Percentiles rank a stretch among this genome's conserved stretches.
phyloP scores from a whole-genome alignment of 64 coral and sea anemone species.

The Catalaphyllia jardinei region DNA sequence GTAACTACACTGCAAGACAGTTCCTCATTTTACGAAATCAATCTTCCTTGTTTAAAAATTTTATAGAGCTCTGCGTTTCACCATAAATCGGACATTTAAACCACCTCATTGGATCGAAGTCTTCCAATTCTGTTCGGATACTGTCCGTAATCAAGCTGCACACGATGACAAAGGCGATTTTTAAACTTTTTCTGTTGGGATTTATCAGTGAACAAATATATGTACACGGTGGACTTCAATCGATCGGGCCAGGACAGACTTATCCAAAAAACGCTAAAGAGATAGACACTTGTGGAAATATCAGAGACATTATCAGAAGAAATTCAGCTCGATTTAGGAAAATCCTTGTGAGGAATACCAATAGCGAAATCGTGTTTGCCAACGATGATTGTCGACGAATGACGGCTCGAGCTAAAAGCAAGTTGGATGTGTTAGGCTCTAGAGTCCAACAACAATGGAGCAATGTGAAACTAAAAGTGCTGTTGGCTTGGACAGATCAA shows the following conservation, averaged over 20 bases:
- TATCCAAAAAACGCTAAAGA: slow-evolving; percentile 62
- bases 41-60: neutral
- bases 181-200: slow-evolving; percentile 10
- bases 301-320: slow-evolving; percentile 84
- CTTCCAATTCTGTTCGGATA: neutral
- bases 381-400: slow-evolving; percentile 92
- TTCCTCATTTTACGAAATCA: neutral
- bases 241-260: neutral
- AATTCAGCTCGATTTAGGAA: slow-evolving; percentile 89
- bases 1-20: neutral
- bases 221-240: neutral
- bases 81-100: neutral
- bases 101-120: neutral
- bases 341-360: slow-evolving; percentile 84
- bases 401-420: slow-evolving; percentile 91
- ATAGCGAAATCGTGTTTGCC: slow-evolving; percentile 53
- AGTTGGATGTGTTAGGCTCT: slow-evolving; percentile 76
- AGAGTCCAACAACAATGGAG: slow-evolving; percentile 55
- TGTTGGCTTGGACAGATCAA: slow-evolving; percentile 86
- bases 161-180: neutral
- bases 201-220: neutral
- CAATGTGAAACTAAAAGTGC: slow-evolving; percentile 54
- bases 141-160: neutral
- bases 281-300: slow-evolving; percentile 68
- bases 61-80: neutral